phyloP scores from a whole-genome alignment of 1,140 invertebrate species.

The Sinonovacula constricta region DNA sequence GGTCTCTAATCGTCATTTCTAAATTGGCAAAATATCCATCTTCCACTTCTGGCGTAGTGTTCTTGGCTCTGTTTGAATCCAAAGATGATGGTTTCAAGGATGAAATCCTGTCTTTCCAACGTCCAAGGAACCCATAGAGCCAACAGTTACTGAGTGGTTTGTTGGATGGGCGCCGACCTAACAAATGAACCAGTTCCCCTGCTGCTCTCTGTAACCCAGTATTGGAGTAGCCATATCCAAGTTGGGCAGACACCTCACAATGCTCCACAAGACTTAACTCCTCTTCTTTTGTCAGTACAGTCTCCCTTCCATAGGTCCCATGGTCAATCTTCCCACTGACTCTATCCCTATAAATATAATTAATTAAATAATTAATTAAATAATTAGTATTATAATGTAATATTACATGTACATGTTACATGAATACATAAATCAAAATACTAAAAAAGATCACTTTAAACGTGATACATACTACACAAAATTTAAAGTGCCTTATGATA shows the following conservation, averaged over 20 bases:
- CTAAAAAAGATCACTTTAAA: too few relatives aligned
- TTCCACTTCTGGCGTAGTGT: conserved; percentile 6
- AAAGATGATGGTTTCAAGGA: neutral
- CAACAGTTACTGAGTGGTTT: conserved; percentile 18
- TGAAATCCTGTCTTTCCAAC: neutral
- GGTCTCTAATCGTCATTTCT: neutral
- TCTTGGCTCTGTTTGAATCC: conserved; percentile 5
- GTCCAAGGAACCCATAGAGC: neutral
- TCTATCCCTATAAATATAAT: too few relatives aligned
- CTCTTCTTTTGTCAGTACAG: neutral
- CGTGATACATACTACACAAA: too few relatives aligned
- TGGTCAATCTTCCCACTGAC: neutral
- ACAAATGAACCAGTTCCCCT: neutral
- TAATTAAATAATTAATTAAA: too few relatives aligned
- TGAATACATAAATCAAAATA: too few relatives aligned
- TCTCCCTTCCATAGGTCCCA: neutral
- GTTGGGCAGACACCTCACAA: neutral
- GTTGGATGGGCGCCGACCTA: neutral
- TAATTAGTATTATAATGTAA: too few relatives aligned
- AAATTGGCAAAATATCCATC: neutral
- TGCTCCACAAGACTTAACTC: conserved; percentile 7
- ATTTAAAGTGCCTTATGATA: too few relatives aligned
- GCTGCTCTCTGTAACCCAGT: neutral
- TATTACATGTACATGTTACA: too few relatives aligned
- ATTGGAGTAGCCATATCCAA: conserved; percentile 1